Conservation (phyloP, 2,113 vertebrate species). For the Stictonetta naevosa region DNA sequence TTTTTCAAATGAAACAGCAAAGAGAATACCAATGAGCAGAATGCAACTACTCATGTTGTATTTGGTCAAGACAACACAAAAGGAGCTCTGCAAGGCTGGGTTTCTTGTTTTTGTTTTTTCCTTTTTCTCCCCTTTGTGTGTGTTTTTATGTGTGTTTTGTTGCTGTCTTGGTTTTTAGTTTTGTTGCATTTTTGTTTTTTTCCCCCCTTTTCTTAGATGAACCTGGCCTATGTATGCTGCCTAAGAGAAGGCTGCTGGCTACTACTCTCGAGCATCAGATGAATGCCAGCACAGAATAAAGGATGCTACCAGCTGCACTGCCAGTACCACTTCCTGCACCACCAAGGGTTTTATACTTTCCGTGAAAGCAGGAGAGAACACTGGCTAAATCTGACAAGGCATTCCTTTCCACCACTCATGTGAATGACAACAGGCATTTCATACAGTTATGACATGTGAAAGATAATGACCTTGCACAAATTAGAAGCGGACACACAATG, state of each 20-base stretch:
- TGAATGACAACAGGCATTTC: neutral
- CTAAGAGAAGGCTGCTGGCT: neutral
- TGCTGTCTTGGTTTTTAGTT: too few species aligned
- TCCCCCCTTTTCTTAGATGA: neutral
- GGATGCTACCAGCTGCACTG: neutral
- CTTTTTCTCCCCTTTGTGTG: neutral
- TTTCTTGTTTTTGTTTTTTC: neutral
- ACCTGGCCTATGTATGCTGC: neutral
- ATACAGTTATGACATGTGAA: neutral
- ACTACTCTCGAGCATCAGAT: neutral
- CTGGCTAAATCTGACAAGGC: neutral
- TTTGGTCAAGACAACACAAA: neutral
- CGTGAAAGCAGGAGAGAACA: neutral
- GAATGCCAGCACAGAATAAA: neutral
- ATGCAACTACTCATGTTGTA: neutral
- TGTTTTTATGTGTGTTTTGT: neutral
- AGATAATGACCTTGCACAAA: neutral
- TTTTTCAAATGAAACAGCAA: conserved; percentile 21
- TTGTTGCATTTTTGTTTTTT: neutral
- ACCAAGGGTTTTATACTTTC: neutral
- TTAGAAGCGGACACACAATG: neutral
- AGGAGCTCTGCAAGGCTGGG: neutral
- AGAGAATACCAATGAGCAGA: neutral
- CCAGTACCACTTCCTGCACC: neutral
- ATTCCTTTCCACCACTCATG: neutral